Evolutionary conservation across 1,140 invertebrate genomes (phyloP).

Genomic region (Micrasema longulum): DNA sequence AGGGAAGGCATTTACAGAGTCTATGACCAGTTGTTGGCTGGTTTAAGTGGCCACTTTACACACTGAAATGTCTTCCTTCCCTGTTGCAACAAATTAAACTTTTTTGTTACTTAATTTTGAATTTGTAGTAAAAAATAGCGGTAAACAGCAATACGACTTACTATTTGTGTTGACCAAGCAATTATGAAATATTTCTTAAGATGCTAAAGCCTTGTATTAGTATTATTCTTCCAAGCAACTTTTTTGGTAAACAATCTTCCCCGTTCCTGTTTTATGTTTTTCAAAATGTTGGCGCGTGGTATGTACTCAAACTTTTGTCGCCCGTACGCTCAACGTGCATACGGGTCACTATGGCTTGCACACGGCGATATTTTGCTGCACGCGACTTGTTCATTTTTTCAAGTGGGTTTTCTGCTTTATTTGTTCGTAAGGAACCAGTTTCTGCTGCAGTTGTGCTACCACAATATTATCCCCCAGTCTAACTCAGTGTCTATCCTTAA

Average conservation of each 20-base stretch:
- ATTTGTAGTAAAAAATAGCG: too few relatives aligned
- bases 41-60: too few relatives aligned
- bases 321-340: not conserved
- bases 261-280: not conserved
- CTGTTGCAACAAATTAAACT: too few relatives aligned
- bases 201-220: too few relatives aligned
- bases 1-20: too few relatives aligned
- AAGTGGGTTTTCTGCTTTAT: constrained; percentile 16
- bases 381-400: constrained; percentile 29
- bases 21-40: too few relatives aligned
- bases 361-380: not conserved
- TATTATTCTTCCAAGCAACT: too few relatives aligned
- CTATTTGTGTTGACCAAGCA: too few relatives aligned
- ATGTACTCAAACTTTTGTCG: not conserved
- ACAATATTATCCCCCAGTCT: not conserved
- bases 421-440: constrained; percentile 25
- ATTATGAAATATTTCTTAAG: too few relatives aligned
- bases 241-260: not conserved
- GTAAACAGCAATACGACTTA: too few relatives aligned
- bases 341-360: constrained; percentile 25
- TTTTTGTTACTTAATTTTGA: too few relatives aligned
- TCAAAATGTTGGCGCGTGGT: constrained; percentile 15
- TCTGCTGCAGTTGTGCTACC: constrained; percentile 10
- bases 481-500: not conserved
- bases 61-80: too few relatives aligned